A percentile compares a stretch with the other conserved stretches of the same genome.
Conservation (phyloP, 2,888 invertebrate species). For the Drosophila crucigera region DNA sequence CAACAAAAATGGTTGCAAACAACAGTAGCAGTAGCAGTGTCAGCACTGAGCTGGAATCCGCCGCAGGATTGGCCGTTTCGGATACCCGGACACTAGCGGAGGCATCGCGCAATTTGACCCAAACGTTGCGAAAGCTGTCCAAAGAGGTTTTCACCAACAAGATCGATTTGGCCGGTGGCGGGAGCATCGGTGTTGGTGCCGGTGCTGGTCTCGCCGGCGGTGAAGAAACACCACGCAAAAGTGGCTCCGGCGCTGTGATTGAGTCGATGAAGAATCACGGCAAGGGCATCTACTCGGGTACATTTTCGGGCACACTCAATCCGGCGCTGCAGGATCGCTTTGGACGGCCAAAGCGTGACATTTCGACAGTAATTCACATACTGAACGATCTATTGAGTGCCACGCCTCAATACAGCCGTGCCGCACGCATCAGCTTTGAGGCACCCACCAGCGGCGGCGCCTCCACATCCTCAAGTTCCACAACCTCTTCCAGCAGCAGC, state of each 20-base stretch:
- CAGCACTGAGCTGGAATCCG: slow-evolving; percentile 62
- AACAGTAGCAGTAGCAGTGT: slow-evolving; percentile 12
- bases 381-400: slow-evolving; percentile 97
- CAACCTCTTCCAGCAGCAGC: slow-evolving; percentile 14
- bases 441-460: slow-evolving; percentile 70
- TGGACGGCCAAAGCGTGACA: slow-evolving; percentile 96
- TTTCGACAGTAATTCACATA: slow-evolving; percentile 98
- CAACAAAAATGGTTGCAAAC: slow-evolving; percentile 14
- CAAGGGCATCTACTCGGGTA: slow-evolving; percentile 97
- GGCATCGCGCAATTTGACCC: slow-evolving; percentile 95
- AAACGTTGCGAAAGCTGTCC: slow-evolving; percentile 94
- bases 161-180: slow-evolving; percentile 83
- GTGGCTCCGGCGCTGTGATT: slow-evolving; percentile 91
- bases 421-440: slow-evolving; percentile 86
- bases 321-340: slow-evolving; percentile 96
- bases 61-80: slow-evolving; percentile 82
- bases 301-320: slow-evolving; percentile 97
- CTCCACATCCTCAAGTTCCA: slow-evolving; percentile 18
- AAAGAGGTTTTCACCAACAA: slow-evolving; percentile 94
- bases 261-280: slow-evolving; percentile 97
- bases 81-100: slow-evolving; percentile 93
- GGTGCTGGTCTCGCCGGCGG: slow-evolving; percentile 10
- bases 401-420: slow-evolving; percentile 88
- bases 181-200: slow-evolving; percentile 29
- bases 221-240: slow-evolving; percentile 86